Conservation (phyloP, 2,888 invertebrate genomes). For the Dryadula phaetusa region DNA sequence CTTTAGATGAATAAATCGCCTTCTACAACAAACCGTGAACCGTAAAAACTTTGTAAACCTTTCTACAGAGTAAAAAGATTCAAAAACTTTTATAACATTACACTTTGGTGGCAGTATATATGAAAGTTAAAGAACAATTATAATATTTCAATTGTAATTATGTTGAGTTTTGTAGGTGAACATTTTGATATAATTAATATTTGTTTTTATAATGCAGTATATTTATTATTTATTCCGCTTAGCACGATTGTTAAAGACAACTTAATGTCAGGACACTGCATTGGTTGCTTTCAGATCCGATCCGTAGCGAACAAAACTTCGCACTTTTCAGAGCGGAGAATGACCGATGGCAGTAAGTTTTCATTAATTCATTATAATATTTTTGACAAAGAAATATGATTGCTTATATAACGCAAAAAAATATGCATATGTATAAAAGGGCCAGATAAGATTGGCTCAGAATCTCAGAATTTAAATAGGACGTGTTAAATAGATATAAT, state of each 20-base stretch:
- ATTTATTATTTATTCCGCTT: too few relatives aligned
- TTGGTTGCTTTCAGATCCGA: too few relatives aligned
- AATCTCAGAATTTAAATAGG: neutral
- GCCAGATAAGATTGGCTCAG: too few relatives aligned
- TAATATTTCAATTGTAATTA: neutral
- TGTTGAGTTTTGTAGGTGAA: neutral
- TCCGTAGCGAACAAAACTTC: too few relatives aligned
- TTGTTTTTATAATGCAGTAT: neutral
- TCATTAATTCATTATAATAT: too few relatives aligned
- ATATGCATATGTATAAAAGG: neutral
- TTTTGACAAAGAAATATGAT: too few relatives aligned
- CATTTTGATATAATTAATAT: neutral
- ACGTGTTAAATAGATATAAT: neutral
- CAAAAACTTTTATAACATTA: conserved; percentile 12
- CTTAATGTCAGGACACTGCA: too few relatives aligned
- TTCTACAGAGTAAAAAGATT: conserved; percentile 13
- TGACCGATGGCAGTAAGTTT: too few relatives aligned
- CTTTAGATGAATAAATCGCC: conserved; percentile 33
- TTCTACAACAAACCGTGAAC: conserved; percentile 14
- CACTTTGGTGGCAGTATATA: conserved; percentile 5
- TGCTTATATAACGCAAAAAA: neutral
- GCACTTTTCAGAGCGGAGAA: too few relatives aligned
- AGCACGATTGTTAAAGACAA: too few relatives aligned
- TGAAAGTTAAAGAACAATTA: conserved; percentile 7
- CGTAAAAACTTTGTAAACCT: conserved; percentile 1